These are phyloP conservation scores for Lasioglossum malachurum DNA, from an alignment of 2,888 invertebrate species.

Conservation along the genomic window DNA sequence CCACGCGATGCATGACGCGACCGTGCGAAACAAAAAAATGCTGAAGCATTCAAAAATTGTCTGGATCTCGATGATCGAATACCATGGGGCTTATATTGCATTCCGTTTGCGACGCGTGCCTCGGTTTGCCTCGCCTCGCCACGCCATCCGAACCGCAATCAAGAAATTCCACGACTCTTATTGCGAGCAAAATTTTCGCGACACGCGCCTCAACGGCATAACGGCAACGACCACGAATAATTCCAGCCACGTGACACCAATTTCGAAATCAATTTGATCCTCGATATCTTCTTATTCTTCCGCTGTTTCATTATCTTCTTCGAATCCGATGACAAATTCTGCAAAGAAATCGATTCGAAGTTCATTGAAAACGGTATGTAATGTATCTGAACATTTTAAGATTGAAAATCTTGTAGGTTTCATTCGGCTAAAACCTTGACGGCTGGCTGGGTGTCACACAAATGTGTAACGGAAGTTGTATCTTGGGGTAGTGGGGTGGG, in stretches of 20 bases:
- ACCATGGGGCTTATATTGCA: constrained; percentile 77
- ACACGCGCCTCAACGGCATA: constrained; percentile 41
- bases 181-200: constrained; percentile 47
- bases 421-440: no score
- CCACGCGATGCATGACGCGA: not conserved
- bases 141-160: constrained; percentile 74
- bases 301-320: not conserved
- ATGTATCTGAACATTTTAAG: not conserved
- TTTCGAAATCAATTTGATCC: constrained; percentile 24
- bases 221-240: constrained; percentile 23
- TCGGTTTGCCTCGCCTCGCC: not conserved
- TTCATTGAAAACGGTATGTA: not conserved
- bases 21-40: not conserved
- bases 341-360: not conserved
- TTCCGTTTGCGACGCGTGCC: constrained; percentile 75
- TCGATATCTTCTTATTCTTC: not conserved
- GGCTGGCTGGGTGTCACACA: no score
- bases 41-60: constrained; percentile 51
- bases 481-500: no score
- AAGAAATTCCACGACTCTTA: constrained; percentile 80
- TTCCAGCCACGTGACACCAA: not conserved
- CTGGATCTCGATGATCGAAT: constrained; percentile 74
- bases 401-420: no score
- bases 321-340: not conserved
- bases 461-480: no score